Conservation (phyloP, 1,140 invertebrate species). For the Meloidogyne hapla region DNA sequence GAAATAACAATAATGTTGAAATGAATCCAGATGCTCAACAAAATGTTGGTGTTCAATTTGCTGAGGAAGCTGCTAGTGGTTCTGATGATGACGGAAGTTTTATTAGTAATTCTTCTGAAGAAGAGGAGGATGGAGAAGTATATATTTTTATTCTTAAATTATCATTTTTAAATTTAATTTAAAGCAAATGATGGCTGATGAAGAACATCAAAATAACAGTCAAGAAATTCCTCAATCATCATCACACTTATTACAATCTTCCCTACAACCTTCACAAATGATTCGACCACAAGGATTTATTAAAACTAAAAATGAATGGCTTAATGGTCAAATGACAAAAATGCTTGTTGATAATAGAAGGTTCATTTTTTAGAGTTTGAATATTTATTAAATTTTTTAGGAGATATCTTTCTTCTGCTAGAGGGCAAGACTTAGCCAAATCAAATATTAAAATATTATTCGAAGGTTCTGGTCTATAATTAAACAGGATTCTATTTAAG, state of each 20-base stretch:
- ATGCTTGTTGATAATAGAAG: constrained; percentile 13
- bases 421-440: neutral
- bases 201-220: neutral
- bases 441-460: constrained; percentile 7
- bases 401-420: neutral
- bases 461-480: neutral
- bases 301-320: constrained; percentile 9
- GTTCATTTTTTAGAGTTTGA: neutral
- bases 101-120: neutral
- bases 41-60: neutral
- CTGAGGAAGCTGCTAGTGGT: neutral
- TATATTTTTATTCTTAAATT: neutral
- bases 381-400: neutral
- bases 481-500: too few species aligned
- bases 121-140: neutral
- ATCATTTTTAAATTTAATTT: constrained; percentile 4
- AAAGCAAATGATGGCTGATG: neutral
- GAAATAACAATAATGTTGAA: constrained; percentile 15
- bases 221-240: neutral
- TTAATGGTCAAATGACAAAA: constrained; percentile 6
- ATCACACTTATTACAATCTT: neutral
- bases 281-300: neutral
- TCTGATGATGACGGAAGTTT: neutral
- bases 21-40: constrained; percentile 5
- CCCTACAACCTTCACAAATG: neutral